These are phyloP conservation scores for Leucosticte australis DNA, from an alignment of 2,113 vertebrate species.

Conservation along the genomic window DNA sequence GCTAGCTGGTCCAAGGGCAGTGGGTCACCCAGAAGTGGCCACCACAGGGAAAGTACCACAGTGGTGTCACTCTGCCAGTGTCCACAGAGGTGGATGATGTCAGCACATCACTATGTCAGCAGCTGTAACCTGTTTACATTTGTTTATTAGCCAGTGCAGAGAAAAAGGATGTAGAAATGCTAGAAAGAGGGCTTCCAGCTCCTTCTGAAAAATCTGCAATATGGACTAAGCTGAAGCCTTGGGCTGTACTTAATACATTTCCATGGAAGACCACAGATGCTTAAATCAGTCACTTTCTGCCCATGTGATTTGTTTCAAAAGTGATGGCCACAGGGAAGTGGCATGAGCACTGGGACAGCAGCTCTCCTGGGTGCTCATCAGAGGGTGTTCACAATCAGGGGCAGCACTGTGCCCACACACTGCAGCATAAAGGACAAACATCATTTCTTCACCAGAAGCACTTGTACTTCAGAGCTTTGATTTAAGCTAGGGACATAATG, in stretches of 20 bases:
- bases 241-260: background rate
- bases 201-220: background rate
- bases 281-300: background rate
- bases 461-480: background rate
- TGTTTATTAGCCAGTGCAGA: background rate
- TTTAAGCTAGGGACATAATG: background rate
- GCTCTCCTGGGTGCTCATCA: background rate
- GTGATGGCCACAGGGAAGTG: background rate
- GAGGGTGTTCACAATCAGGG: background rate
- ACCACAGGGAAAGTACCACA: background rate
- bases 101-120: background rate
- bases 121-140: background rate
- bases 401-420: background rate
- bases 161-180: background rate
- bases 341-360: background rate
- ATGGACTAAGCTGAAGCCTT: background rate
- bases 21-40: background rate
- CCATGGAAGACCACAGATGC: background rate
- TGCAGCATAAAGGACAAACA: background rate
- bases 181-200: background rate
- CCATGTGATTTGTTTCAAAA: background rate
- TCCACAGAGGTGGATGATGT: background rate
- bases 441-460: background rate
- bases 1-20: background rate
- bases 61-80: accelerated